phyloP scores from a whole-genome alignment of 2,113 vertebrate genomes.

The Bujurquina vittata region DNA sequence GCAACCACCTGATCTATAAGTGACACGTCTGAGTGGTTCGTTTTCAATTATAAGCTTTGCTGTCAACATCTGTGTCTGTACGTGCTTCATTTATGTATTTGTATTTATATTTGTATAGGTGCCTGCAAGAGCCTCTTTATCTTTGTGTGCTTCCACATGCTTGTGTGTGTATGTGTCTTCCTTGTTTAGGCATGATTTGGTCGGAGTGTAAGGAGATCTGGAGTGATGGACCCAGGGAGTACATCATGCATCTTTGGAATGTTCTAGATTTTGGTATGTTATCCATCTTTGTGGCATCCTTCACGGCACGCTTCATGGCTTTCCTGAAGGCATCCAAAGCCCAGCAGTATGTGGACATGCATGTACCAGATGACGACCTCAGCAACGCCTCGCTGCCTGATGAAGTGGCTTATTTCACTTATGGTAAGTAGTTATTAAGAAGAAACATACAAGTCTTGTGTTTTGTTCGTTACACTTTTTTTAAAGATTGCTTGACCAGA shows the following conservation, averaged over 20 bases:
- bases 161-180: neutral
- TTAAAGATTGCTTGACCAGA: neutral
- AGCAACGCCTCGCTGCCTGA: constrained; percentile 90
- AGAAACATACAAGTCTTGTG: neutral
- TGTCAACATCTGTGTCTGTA: neutral
- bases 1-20: constrained; percentile 18
- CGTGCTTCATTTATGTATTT: neutral
- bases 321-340: constrained; percentile 95
- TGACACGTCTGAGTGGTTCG: constrained; percentile 10
- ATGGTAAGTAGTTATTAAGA: constrained; percentile 78
- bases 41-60: constrained; percentile 8
- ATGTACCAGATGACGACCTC: constrained; percentile 88
- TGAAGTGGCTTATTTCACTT: constrained; percentile 95
- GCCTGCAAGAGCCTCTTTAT: neutral
- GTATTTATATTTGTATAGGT: neutral
- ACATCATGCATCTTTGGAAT: constrained; percentile 94
- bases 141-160: neutral
- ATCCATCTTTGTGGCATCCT: constrained; percentile 95
- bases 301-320: constrained; percentile 95
- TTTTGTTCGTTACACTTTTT: neutral
- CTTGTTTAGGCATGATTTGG: constrained; percentile 93
- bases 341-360: constrained; percentile 91
- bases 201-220: constrained; percentile 98
- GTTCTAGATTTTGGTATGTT: constrained; percentile 96
- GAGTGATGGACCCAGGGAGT: constrained; percentile 93